A percentile compares a stretch with the other conserved stretches of the same genome.
Conservation (phyloP, 1,140 invertebrate species). For the Paracyclopina nana region DNA sequence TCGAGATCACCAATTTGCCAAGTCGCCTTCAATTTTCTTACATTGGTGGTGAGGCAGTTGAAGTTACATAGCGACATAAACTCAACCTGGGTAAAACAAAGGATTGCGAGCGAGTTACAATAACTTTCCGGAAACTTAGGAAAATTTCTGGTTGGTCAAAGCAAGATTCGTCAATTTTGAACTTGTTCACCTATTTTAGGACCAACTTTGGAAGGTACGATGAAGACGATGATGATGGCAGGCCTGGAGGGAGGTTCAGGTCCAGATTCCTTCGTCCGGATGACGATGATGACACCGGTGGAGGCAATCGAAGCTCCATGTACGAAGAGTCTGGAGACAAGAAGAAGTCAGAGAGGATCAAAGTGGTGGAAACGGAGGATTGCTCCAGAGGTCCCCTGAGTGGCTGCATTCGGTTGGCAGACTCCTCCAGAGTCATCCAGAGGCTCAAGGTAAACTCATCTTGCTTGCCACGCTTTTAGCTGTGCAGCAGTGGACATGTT, state of each 20-base stretch:
- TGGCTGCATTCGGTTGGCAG: conserved; percentile 33
- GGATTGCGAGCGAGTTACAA: too few species aligned
- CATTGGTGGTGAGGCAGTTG: too few species aligned
- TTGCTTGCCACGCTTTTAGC: too few species aligned
- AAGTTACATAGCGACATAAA: too few species aligned
- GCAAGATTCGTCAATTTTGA: too few species aligned
- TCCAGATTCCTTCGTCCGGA: conserved; percentile 19
- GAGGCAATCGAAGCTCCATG: conserved; percentile 28
- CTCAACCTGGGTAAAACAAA: too few species aligned
- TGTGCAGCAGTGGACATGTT: too few species aligned
- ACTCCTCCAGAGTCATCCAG: conserved; percentile 69
- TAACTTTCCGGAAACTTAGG: too few species aligned
- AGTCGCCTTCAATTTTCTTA: too few species aligned
- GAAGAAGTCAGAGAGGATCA: conserved; percentile 25
- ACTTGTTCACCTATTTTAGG: too few species aligned
- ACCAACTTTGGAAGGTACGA: conserved; percentile 22
- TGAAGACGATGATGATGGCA: conserved; percentile 24
- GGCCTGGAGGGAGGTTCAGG: conserved; percentile 14
- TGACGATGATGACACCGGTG: conserved; percentile 16
- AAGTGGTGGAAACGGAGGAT: conserved; percentile 69
- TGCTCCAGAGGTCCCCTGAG: conserved; percentile 65
- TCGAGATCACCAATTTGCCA: too few species aligned
- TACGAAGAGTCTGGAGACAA: conserved; percentile 26
- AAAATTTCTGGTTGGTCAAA: too few species aligned
- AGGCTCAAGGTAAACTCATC: conserved; percentile 40